phyloP scores from a whole-genome alignment of 2,113 vertebrate genomes.

The Hystrix cristata region DNA sequence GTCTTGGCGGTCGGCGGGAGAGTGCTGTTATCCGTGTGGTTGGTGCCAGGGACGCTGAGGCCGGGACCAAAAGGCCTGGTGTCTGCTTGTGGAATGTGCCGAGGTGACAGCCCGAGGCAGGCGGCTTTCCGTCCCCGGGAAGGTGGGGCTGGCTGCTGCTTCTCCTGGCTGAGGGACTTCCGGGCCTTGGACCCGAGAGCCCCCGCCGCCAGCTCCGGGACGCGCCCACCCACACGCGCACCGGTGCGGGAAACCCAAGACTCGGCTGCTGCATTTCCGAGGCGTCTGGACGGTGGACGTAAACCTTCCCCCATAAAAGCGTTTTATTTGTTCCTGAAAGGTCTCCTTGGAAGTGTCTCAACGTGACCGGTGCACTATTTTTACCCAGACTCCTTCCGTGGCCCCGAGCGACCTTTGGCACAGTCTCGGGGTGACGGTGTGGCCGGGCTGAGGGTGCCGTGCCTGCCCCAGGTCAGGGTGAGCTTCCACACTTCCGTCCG shows the following conservation, averaged over 20 bases:
- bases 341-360: constrained; percentile 34
- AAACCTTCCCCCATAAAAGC: constrained; percentile 44
- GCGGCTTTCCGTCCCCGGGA: neutral
- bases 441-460: neutral
- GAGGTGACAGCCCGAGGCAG: neutral
- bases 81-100: neutral
- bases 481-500: no score
- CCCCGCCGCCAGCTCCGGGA: neutral
- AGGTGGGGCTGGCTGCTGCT: neutral
- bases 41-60: neutral
- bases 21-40: neutral
- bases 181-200: neutral
- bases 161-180: neutral
- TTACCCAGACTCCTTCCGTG: constrained; percentile 26
- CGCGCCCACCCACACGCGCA: neutral
- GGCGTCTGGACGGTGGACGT: neutral
- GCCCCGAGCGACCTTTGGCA: neutral
- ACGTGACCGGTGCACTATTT: neutral
- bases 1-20: neutral
- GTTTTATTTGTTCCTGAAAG: constrained; percentile 53
- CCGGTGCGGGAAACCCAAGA: neutral
- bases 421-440: neutral
- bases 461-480: neutral
- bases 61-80: neutral
- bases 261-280: neutral